Conservation (phyloP, 1,140 invertebrate species). For the Pseudomyrmex dendroicus region DNA sequence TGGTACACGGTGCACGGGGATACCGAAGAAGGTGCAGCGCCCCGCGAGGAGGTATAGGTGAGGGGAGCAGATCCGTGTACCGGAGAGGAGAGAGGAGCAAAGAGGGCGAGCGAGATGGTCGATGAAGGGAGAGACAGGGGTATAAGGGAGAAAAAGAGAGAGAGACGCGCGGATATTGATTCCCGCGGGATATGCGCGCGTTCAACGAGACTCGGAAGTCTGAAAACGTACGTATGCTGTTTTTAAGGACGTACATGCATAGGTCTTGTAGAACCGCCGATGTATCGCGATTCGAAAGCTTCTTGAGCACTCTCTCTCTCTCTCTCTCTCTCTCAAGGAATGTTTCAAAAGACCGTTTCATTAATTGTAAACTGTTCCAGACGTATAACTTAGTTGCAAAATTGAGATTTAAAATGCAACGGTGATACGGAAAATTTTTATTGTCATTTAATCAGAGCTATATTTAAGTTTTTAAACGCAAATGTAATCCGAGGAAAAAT, state of each 20-base stretch:
- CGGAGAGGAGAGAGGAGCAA: neutral
- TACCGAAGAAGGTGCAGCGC: slow-evolving; percentile 60
- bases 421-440: neutral
- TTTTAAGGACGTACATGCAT: slow-evolving; percentile 62
- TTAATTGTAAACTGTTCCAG: neutral
- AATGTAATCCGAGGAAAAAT: neutral
- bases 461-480: neutral
- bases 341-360: neutral
- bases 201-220: slow-evolving; percentile 77
- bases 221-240: slow-evolving; percentile 72
- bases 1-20: slow-evolving; percentile 45
- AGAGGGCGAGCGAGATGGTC: slow-evolving; percentile 25
- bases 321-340: neutral
- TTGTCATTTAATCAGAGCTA: too few species aligned
- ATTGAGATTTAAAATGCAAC: neutral
- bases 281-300: neutral
- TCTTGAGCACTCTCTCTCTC: neutral
- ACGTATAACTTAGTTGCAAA: neutral
- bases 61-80: slow-evolving; percentile 35
- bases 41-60: slow-evolving; percentile 33
- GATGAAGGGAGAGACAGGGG: slow-evolving; percentile 44
- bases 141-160: slow-evolving; percentile 55
- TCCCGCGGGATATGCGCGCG: slow-evolving; percentile 84
- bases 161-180: slow-evolving; percentile 84
- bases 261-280: neutral